phyloP scores from a whole-genome alignment of 2,888 invertebrate genomes.

The Andrena minutula region DNA sequence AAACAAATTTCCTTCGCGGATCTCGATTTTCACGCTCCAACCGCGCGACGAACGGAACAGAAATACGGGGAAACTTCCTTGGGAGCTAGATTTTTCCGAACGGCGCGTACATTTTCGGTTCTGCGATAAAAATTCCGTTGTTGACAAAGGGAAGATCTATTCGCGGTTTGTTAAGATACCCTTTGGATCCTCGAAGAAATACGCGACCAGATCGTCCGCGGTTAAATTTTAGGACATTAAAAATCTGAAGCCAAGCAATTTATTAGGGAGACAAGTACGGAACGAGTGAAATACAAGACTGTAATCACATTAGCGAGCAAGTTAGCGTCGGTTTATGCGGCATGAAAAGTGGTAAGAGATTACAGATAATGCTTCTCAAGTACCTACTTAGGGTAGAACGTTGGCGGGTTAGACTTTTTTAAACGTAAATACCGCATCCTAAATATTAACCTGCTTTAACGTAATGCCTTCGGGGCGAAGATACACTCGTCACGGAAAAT shows the following conservation, averaged over 20 bases:
- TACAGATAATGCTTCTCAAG: constrained; percentile 48
- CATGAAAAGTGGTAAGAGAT: constrained; percentile 53
- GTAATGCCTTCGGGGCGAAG: constrained; percentile 7
- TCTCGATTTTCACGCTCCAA: background rate
- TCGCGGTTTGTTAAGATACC: background rate
- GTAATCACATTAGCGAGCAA: constrained; percentile 51
- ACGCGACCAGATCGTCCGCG: background rate
- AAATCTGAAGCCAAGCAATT: constrained; percentile 33
- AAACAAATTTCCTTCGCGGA: background rate
- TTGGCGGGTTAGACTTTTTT: constrained; percentile 16
- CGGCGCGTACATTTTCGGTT: background rate
- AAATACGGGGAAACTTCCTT: background rate
- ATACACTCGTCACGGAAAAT: constrained; percentile 21
- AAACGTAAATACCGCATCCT: constrained; percentile 39
- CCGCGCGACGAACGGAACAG: background rate
- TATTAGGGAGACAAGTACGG: constrained; percentile 30
- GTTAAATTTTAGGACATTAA: constrained; percentile 26
- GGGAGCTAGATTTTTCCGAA: background rate
- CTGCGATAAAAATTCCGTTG: background rate
- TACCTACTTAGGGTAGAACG: constrained; percentile 17
- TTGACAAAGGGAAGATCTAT: background rate
- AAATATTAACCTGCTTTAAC: constrained; percentile 42
- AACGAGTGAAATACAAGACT: constrained; percentile 32
- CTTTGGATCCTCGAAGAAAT: background rate
- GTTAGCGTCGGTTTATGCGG: constrained; percentile 48